Base-by-base conservation (phyloP, 1,140 invertebrate genomes). In the Pemphigus obesinymphae region DNA sequence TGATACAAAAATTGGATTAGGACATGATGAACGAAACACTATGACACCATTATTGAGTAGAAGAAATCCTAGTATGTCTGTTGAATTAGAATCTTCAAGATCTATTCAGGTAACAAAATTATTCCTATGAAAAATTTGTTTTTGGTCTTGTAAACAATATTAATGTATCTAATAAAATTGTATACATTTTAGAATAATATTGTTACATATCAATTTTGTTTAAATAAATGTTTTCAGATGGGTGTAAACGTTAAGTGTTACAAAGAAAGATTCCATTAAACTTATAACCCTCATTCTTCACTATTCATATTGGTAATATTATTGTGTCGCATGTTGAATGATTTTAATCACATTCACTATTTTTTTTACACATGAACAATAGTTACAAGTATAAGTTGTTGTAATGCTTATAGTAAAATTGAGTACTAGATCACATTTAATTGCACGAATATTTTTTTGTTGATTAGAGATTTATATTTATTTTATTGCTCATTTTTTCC, bases 101-200 rank as follows among this genome's bases (percentile, higher is more conserved):
- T 84, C 84, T 11, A 78, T 84, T 48, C 84, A 84, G 72, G 83
- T 84, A 29, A 84, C 76, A 50, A 82, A 45, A 40, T 58, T 45
- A 13, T n/a, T n/a, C n/a, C n/a, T 40, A 1, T 40, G 29, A 10
- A 76, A 1, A 10, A 40, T 43, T 15, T 73, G 1, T 50, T 29
- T 20, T 48, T 40, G 34, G 1, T 31, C 8, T 34, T 34, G 10
- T 15, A 26, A 26, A 43, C 34, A 43, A 43, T 17, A 10, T 26
- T 17, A 5, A 34, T n/a, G 2, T 43, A 26, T 23, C 5, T 43
- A 5, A 70, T 70, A 13, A 70, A 45, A 17, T 70, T 70, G 40
- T 0, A 68, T 20, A 50, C 15, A 68, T 70, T 17, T 2, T 23
- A 26, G 5, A 29, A n/a, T 29, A 13, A 50, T 15, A 50, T 48